Conservation (phyloP, 2,797 vertebrate species). For the Lemur catta region DNA sequence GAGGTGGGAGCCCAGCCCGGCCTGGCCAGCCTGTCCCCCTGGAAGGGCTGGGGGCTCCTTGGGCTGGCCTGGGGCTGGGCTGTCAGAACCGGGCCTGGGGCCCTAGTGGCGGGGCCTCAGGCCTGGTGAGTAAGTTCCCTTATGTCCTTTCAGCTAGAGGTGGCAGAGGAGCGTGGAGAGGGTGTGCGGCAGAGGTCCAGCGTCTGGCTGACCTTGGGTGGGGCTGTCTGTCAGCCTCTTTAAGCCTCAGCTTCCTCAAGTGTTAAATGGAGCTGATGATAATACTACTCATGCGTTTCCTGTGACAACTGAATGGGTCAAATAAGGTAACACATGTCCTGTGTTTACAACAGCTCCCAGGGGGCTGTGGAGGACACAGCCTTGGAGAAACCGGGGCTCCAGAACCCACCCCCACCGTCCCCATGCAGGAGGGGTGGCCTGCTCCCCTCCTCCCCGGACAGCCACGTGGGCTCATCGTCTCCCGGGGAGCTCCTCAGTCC, state of each 20-base stretch:
- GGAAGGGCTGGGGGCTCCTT: neutral
- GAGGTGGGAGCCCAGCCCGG: neutral
- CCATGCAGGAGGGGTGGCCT: neutral
- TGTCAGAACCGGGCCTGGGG: neutral
- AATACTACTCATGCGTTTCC: neutral
- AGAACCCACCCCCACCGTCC: accelerated
- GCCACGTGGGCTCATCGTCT: neutral
- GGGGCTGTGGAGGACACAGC: too few species aligned
- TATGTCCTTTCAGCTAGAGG: neutral
- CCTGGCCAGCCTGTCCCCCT: neutral
- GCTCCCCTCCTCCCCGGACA: neutral
- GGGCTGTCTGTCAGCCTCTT: neutral
- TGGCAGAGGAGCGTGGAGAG: too few species aligned
- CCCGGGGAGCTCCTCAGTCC: neutral
- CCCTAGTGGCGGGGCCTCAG: accelerated
- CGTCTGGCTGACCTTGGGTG: neutral
- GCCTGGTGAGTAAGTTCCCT: neutral
- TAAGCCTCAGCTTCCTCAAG: neutral
- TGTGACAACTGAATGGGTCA: neutral
- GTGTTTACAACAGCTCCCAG: neutral
- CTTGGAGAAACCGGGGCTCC: neutral
- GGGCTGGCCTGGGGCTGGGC: neutral
- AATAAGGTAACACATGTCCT: neutral
- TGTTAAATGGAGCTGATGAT: neutral
- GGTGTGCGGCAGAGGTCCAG: neutral